Evolutionary conservation across 2,888 invertebrate species (phyloP), one percentile per base, ranked within the genome.

Genomic region (Torymus texanus): DNA sequence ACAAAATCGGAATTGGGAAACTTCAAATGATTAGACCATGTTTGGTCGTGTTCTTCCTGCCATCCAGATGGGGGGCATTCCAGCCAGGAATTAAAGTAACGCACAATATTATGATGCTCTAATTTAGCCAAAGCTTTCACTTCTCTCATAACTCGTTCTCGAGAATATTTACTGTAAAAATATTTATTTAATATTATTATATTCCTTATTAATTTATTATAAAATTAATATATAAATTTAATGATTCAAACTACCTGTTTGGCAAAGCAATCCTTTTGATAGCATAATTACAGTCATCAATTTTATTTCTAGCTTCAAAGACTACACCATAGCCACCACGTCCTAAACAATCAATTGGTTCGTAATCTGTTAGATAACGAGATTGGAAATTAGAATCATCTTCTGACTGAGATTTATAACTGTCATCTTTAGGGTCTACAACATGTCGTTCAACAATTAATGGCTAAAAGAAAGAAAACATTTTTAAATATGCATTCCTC

Each of bases 291-390:
- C 97, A 95, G 86, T 98, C 97, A 88, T 99, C 99, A 77, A 98
- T 94, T 89, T 96, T 97, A 89, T 98, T 98, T 88, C 93, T 94
- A 0, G 97, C 98, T 89, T 98, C 96, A 89, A 98, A 98, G 0
- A 99, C 99, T 2, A 98, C 95, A 0, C 99, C 99, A 90, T 98
- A 99, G 0, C 98, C 99, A 21, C 99, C 99, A 84, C 93, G 93
- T 0, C 97, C 97, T 16, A 97, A 91, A 84, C 96, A 95, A 81
- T 94, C 92, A 51, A 97, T 91, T 41, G 95, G 94, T 66, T 95
- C 94, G 90, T 98, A 98, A 88, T 98, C 98, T 0, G 93, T 93
- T 82, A 94, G 92, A 89, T 97, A 98, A 65, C 98, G 94, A 1
- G 90, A 90, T 24, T 85, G 86, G 82, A 89, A 90, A 80, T 86